Conservation (phyloP, 2,113 vertebrate genomes). For the Indri indri region DNA sequence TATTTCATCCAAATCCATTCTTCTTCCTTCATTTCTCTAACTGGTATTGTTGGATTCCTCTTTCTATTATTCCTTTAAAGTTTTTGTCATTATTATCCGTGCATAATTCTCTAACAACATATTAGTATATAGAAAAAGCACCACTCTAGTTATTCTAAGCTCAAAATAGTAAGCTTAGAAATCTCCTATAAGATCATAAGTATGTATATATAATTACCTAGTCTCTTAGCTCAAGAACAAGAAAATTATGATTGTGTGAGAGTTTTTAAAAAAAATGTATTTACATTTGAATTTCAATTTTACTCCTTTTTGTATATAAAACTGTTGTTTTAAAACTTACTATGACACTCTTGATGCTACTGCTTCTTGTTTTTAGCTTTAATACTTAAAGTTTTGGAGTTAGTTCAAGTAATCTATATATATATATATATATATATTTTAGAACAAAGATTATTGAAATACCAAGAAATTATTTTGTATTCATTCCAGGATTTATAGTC, state of each 20-base stretch:
- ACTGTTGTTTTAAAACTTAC: not conserved
- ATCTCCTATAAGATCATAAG: not conserved
- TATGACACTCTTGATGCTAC: not conserved
- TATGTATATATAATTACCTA: not conserved
- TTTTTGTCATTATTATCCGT: not conserved
- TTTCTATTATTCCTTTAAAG: not conserved
- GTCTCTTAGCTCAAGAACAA: not conserved
- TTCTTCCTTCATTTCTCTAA: not conserved
- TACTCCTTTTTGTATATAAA: not conserved
- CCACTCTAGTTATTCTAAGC: not conserved
- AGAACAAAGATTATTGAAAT: not conserved
- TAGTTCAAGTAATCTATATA: not conserved
- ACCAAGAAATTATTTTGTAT: not conserved
- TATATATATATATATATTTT: too few species aligned
- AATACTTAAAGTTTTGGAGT: not conserved
- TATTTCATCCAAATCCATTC: not conserved
- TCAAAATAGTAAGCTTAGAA: not conserved
- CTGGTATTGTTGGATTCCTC: not conserved
- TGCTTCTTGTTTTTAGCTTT: not conserved
- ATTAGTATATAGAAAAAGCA: not conserved
- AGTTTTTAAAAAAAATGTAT: not conserved
- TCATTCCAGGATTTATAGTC: not conserved
- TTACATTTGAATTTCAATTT: not conserved
- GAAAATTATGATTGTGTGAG: not conserved
- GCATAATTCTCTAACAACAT: not conserved